Conservation (phyloP, 2,888 invertebrate genomes). For the Synergus laeviventris region DNA sequence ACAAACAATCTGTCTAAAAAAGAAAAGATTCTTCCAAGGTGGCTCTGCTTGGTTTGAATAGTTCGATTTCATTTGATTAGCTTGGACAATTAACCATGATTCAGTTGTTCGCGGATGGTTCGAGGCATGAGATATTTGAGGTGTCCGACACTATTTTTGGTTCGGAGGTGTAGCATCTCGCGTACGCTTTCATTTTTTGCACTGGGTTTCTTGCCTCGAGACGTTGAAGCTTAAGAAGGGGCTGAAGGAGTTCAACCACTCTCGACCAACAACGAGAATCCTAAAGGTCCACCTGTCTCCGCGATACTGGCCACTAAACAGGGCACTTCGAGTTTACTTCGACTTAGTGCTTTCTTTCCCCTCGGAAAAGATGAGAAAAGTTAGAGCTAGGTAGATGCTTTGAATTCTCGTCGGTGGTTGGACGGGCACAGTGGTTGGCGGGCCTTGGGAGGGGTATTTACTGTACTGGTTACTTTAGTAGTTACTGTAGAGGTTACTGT, state of each 20-base stretch:
- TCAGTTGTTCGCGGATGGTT: background rate
- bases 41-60: background rate
- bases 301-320: slow-evolving; percentile 28
- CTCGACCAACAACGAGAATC: slow-evolving; percentile 31
- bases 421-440: slow-evolving; percentile 37
- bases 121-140: background rate
- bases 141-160: background rate
- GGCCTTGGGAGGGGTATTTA: slow-evolving; percentile 25
- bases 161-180: slow-evolving; percentile 29
- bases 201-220: slow-evolving; percentile 43
- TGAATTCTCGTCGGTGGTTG: slow-evolving; percentile 38
- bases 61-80: background rate
- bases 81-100: background rate
- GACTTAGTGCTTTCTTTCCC: background rate
- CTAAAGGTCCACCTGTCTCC: slow-evolving; percentile 7
- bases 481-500: slow-evolving; percentile 35
- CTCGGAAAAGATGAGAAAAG: slow-evolving; percentile 12
- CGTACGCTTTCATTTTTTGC: slow-evolving; percentile 41
- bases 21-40: background rate
- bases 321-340: slow-evolving; percentile 14
- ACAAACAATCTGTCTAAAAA: background rate
- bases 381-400: slow-evolving; percentile 3
- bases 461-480: slow-evolving; percentile 31
- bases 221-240: slow-evolving; percentile 42
- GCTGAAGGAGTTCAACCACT: slow-evolving; percentile 27